A percentile compares a stretch with the other conserved stretches of the same genome.
Evolutionary conservation across 2,888 invertebrate species (phyloP).

Genomic region (Clitarchus hookeri): DNA sequence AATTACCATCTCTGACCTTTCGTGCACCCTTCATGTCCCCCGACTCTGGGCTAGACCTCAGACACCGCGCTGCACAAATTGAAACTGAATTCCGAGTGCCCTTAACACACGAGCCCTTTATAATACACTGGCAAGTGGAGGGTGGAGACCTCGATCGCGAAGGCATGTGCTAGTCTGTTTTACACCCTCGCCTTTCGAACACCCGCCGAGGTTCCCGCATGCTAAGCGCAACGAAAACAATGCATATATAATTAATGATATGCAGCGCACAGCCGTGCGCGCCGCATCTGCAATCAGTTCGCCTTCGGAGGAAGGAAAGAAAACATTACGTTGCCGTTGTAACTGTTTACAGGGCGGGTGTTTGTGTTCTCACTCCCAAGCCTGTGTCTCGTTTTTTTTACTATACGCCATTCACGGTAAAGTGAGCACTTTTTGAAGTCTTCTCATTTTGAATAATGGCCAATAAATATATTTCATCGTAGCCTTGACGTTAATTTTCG

Average conservation of each 20-base stretch:
- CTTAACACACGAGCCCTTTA: not conserved
- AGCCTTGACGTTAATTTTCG: no score
- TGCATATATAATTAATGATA: conserved; percentile 6
- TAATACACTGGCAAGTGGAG: not conserved
- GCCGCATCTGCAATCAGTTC: not conserved
- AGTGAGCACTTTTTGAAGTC: no score
- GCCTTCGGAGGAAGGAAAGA: not conserved
- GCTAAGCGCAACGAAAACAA: conserved; percentile 6
- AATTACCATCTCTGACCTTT: not conserved
- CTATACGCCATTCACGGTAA: no score
- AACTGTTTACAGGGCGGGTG: not conserved
- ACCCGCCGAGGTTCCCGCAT: not conserved
- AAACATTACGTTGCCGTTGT: not conserved
- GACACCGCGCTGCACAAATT: not conserved
- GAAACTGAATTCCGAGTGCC: not conserved
- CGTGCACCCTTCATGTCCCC: not conserved
- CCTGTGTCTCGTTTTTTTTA: no score
- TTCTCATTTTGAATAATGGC: no score
- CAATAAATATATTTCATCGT: no score
- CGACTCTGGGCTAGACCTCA: not conserved
- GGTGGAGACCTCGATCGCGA: not conserved
- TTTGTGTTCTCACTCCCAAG: not conserved
- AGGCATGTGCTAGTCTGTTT: not conserved
- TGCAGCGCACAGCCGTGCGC: not conserved
- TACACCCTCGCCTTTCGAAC: not conserved